Evolutionary conservation across 1,140 invertebrate species (phyloP), one percentile per base, ranked within the genome.

Genomic region (Andricus grossulariae): DNA sequence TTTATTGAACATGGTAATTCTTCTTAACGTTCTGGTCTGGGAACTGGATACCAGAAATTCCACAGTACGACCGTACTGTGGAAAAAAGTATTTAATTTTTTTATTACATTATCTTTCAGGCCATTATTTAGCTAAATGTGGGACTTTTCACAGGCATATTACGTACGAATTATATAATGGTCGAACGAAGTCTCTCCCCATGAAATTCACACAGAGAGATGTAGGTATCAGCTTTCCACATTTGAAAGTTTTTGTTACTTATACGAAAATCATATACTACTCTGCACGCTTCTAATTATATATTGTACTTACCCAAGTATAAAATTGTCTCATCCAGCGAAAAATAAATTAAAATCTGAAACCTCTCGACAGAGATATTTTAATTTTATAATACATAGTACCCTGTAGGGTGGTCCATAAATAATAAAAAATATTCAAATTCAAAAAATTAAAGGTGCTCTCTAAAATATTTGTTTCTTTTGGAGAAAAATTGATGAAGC

Each of bases 81-180:
- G 39, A 45, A 45, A 45, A 45, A 45, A 45, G 39, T 45, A 13
- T 13, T 2, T 16, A 16, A 16, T 66, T 60, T 60, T 60, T 45
- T 32, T 66, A 66, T 39, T 21, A 39, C 39, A 45, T 66, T 66
- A 66, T 66, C 25, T 66, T 66, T 66, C 8, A 7, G 25, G 25
- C 45, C 60, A 66, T 66, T 66, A 66, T 66, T 66, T 66, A 66
- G 32, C 21, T 66, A 39, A 32, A 39, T 39, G 6, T 66, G 39
- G n/a, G 45, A 66, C 60, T 66, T 66, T 66, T 8, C 25, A 66
- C 60, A 66, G 15, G 25, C 60, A 45, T 66, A 66, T 66, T 66
- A 66, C 25, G 32, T 39, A 39, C 15, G 60, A 66, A 66, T 66
- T 66, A 66, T 66, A 66, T 66, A 66, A 66, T 25, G 32, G 39